Percentiles rank a stretch among this genome's conserved stretches.
phyloP scores from a whole-genome alignment of 2,797 vertebrate species.

The Aeoliscus strigatus region DNA sequence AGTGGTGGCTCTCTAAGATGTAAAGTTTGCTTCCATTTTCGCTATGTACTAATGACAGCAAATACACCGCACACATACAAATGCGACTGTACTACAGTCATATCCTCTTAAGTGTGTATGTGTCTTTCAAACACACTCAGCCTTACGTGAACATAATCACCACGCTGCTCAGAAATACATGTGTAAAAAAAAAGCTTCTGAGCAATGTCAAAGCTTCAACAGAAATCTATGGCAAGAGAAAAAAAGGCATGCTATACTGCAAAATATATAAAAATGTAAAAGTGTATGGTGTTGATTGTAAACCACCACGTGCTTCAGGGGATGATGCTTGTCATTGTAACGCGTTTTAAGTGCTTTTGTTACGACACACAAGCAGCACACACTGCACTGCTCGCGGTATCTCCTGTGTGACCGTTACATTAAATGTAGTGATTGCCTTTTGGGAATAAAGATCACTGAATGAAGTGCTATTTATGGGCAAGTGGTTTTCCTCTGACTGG shows the following conservation, averaged over 20 bases:
- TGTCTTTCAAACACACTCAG: slow-evolving; percentile 1
- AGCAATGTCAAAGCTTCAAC: slow-evolving; percentile 34
- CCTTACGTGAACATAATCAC: slow-evolving; percentile 16
- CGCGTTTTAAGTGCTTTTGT: slow-evolving; percentile 34
- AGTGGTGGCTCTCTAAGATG: too few relatives aligned
- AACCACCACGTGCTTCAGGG: slow-evolving; percentile 53
- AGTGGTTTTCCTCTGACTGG: not conserved
- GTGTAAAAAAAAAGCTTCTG: slow-evolving; percentile 37
- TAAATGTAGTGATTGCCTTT: slow-evolving; percentile 67
- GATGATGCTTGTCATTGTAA: slow-evolving; percentile 27
- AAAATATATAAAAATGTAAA: slow-evolving; percentile 50
- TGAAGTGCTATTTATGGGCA: slow-evolving; percentile 13
- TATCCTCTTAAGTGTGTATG: slow-evolving; percentile 10
- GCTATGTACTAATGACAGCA: too few relatives aligned
- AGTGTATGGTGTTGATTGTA: slow-evolving; percentile 64
- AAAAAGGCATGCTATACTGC: slow-evolving; percentile 68
- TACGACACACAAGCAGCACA: slow-evolving; percentile 29
- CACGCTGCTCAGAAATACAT: slow-evolving; percentile 37
- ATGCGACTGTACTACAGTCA: slow-evolving; percentile 27
- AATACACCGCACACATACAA: slow-evolving; percentile 4
- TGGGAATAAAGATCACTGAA: slow-evolving; percentile 61
- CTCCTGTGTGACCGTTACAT: slow-evolving; percentile 58
- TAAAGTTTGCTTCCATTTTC: too few relatives aligned
- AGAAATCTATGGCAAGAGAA: slow-evolving; percentile 15
- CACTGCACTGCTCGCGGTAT: slow-evolving; percentile 49